Evolutionary conservation across 2,797 vertebrate genomes (phyloP).

Genomic region (Pelobates cultripes): DNA sequence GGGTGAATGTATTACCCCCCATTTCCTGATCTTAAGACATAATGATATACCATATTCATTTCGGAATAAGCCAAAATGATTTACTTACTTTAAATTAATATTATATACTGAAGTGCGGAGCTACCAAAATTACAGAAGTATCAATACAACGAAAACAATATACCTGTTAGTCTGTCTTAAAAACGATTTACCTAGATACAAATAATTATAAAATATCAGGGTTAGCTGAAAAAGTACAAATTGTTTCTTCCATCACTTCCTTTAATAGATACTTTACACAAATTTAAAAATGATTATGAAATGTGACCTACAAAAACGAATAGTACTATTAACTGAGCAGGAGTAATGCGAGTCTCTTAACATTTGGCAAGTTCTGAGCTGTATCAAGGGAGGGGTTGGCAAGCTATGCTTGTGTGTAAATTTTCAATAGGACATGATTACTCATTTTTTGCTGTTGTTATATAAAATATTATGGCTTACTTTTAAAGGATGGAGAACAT

Average conservation of each 20-base stretch:
- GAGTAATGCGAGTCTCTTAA: constrained; percentile 10
- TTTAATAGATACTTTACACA: constrained; percentile 24
- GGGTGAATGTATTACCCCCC: background rate
- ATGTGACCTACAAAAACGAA: background rate
- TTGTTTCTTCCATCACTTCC: constrained; percentile 5
- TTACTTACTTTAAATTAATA: too few relatives aligned
- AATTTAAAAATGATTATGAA: constrained; percentile 32
- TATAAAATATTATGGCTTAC: constrained; percentile 2
- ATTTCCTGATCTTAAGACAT: too few relatives aligned
- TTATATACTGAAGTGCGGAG: too few relatives aligned
- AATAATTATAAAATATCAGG: background rate
- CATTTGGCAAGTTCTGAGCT: constrained; percentile 22
- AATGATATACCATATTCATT: too few relatives aligned
- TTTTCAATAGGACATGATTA: constrained; percentile 10
- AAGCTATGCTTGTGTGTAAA: constrained; percentile 19
- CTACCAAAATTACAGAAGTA: background rate
- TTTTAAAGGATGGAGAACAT: background rate
- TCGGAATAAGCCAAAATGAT: background rate
- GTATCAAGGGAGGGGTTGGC: constrained; percentile 28
- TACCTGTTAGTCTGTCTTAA: background rate
- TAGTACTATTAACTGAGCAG: background rate
- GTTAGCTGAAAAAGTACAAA: constrained; percentile 11
- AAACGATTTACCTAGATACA: background rate
- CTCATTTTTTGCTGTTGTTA: background rate
- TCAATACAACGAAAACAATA: background rate